These are phyloP conservation scores for Calephelis nemesis DNA, from an alignment of 1,140 invertebrate species.

Conservation along the genomic window DNA sequence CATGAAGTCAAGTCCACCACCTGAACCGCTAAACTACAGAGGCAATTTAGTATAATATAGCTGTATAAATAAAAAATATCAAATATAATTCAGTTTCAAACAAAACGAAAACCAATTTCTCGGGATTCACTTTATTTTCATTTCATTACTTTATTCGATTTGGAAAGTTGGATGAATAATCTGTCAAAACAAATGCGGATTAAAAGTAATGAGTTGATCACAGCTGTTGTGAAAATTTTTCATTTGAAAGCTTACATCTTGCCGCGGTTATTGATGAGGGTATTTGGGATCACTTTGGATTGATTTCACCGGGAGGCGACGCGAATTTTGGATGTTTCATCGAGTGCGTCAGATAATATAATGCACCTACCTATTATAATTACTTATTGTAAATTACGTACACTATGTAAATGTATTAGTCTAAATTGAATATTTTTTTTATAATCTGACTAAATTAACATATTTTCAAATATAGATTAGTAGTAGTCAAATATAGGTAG, in stretches of 20 bases:
- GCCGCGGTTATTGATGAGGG: slow-evolving; percentile 43
- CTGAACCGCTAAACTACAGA: no score
- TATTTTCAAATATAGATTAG: no score
- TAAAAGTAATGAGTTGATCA: slow-evolving; percentile 38
- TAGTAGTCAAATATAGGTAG: no score
- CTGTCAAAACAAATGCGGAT: slow-evolving; percentile 13
- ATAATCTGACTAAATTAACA: no score
- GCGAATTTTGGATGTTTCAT: no score
- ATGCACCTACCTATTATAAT: no score
- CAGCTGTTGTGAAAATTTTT: slow-evolving; percentile 38
- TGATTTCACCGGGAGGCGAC: no score
- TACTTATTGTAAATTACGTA: no score
- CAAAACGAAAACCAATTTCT: not conserved
- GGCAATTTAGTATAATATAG: not conserved
- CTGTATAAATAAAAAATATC: not conserved
- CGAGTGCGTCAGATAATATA: no score
- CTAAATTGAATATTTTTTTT: no score
- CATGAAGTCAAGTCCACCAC: no score
- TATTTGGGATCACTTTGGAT: slow-evolving; percentile 24
- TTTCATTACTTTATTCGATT: slow-evolving; percentile 4
- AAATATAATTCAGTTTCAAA: not conserved
- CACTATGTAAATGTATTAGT: no score
- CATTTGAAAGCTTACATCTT: slow-evolving; percentile 38
- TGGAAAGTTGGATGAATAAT: slow-evolving; percentile 7
- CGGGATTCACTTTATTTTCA: not conserved